Percentiles rank a stretch among this genome's conserved stretches.
These are phyloP conservation scores for Lordiphosa collinella DNA, from an alignment of 1,140 invertebrate species.

Conservation along the genomic window DNA sequence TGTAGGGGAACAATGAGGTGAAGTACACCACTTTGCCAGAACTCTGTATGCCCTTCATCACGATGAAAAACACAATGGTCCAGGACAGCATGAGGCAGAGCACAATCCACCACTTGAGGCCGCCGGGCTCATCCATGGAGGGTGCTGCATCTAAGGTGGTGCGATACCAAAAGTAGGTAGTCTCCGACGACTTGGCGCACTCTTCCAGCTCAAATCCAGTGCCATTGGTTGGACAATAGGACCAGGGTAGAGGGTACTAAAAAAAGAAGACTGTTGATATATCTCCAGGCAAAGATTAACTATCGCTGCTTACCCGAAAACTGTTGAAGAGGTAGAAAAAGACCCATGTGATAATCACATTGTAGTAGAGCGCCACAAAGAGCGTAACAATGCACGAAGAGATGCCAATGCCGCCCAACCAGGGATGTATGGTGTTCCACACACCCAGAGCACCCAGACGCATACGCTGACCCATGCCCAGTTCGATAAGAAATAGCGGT, in stretches of 20 bases:
- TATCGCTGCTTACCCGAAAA: conserved; percentile 84
- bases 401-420: conserved; percentile 93
- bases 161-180: conserved; percentile 94
- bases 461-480: conserved; percentile 95
- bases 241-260: conserved; percentile 90
- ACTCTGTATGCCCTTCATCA: conserved; percentile 98
- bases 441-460: conserved; percentile 93
- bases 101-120: conserved; percentile 96
- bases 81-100: conserved; percentile 95
- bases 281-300: neutral
- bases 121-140: conserved; percentile 90
- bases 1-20: conserved; percentile 97
- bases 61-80: conserved; percentile 97
- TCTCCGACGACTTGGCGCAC: conserved; percentile 90
- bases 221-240: conserved; percentile 89
- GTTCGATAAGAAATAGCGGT: conserved; percentile 95
- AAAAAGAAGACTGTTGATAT: no score
- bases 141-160: conserved; percentile 91
- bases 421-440: conserved; percentile 96
- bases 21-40: conserved; percentile 99
- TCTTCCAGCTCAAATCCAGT: conserved; percentile 84
- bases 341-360: conserved; percentile 99
- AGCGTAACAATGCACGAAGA: conserved; percentile 95
- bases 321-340: conserved; percentile 97
- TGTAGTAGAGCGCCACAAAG: conserved; percentile 97